Evolutionary conservation across 2,797 vertebrate species (phyloP).

Genomic region (Todus mexicanus): DNA sequence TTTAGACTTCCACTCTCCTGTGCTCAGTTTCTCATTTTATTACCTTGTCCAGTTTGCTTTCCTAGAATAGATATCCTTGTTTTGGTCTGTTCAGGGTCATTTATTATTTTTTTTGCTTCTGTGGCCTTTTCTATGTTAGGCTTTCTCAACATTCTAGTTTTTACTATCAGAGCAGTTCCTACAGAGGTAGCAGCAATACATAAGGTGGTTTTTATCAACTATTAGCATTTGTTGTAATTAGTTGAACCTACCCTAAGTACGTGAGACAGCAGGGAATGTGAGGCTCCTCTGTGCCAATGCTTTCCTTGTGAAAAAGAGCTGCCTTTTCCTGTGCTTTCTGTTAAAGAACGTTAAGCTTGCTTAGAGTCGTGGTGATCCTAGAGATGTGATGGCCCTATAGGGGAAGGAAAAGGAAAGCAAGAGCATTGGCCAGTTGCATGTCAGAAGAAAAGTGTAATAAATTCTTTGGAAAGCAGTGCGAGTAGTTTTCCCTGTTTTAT

Average conservation of each 20-base stretch:
- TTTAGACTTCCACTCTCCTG: background rate
- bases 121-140: background rate
- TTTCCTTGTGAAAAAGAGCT: background rate
- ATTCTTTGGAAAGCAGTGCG: background rate
- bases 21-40: slow-evolving; percentile 1
- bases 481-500: background rate
- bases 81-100: background rate
- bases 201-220: background rate
- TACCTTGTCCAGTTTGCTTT: background rate
- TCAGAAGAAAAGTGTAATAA: background rate
- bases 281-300: background rate
- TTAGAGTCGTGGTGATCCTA: background rate
- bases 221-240: background rate
- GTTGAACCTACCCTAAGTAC: background rate
- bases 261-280: background rate
- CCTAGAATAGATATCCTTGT: background rate
- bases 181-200: background rate
- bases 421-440: background rate
- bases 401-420: background rate
- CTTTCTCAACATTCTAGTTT: background rate
- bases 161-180: background rate
- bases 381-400: background rate
- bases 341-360: background rate
- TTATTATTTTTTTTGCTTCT: background rate
- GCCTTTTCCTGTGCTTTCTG: background rate